A percentile compares a stretch with the other conserved stretches of the same genome.
phyloP scores from a whole-genome alignment of 2,797 vertebrate genomes.

The Pipistrellus pygmaeus region DNA sequence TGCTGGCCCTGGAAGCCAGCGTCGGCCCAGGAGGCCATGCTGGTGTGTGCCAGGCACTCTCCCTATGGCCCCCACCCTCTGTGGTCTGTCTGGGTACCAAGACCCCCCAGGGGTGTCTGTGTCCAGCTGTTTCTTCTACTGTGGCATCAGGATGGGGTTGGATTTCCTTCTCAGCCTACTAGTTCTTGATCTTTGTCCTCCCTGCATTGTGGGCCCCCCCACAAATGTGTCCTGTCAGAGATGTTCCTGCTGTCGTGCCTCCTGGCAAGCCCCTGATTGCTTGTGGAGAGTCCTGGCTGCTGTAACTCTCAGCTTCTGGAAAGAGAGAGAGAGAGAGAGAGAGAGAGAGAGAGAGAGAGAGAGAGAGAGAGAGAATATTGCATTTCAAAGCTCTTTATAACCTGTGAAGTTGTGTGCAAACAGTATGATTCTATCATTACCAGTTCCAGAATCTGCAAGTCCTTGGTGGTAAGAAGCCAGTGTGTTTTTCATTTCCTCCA shows the following conservation, averaged over 20 bases:
- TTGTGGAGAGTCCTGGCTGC: background rate
- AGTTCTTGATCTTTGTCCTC: background rate
- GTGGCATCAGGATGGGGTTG: background rate
- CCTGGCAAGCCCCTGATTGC: background rate
- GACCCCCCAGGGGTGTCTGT: background rate
- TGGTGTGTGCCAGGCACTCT: background rate
- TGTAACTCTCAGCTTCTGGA: background rate
- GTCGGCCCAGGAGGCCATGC: too few species aligned
- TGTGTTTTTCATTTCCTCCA: constrained; percentile 45
- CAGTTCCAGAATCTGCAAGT: background rate
- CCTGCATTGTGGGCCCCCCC: background rate
- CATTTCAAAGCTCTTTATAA: constrained; percentile 13
- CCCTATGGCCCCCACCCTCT: background rate
- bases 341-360: background rate
- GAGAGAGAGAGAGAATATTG: background rate
- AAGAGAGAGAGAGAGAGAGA: too few species aligned
- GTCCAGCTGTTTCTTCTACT: background rate
- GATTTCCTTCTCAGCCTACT: background rate
- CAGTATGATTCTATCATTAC: background rate
- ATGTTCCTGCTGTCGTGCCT: background rate
- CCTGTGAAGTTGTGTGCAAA: constrained; percentile 24
- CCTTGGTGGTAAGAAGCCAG: background rate
- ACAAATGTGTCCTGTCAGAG: background rate
- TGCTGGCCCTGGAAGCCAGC: background rate
- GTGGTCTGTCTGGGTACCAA: background rate